Evolutionary conservation across 1,140 invertebrate genomes (phyloP), one percentile per base, ranked within the genome.

Genomic region (Branchinecta lindahli): DNA sequence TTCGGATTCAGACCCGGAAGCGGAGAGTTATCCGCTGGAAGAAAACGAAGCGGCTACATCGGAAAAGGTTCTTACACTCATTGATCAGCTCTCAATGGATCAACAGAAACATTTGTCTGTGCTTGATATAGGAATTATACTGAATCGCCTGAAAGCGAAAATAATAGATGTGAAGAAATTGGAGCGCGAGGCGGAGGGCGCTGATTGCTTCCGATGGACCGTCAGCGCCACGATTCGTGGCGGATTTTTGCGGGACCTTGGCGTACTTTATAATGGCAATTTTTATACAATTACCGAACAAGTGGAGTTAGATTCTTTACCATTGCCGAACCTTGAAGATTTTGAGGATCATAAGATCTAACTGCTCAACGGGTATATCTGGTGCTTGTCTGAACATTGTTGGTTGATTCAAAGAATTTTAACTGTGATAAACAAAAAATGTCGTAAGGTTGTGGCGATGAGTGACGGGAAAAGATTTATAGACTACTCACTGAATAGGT

Each of bases 241-340:
- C 66, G 91, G 94, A 78, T 88, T 91, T 73, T 80, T 94, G 71
- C 83, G 90, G 67, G 91, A 95, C 80, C 83, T 94, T 66, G 92
- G 92, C 65, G 89, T 96, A 69, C 91, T 95, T 76, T 96, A 96
- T 80, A 94, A 94, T 82, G 91, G 91, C 52, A 94, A 92, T 80
- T 96, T 93, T 81, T 94, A 95, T 80, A 90, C 90, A 70, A 94
- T 95, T 75, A 92, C 90, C 74, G 92, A 95, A 80, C 91, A 94
- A 80, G 91, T 91, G 46, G 90, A 89, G 44, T n/a, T 72, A 10
- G 47, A 46, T 33, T 44, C 46, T 66, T 65, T 66, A 8, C 66
- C 66, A 18, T 20, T 65, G 10, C 47, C 68, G 33, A 68, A 72
- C 65, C 66, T 69, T 6, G 71, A 72, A 46, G 71, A 72, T n/a